These are phyloP conservation scores for Ryuthela nishihirai DNA, from an alignment of 2,888 invertebrate genomes.

Conservation along the genomic window DNA sequence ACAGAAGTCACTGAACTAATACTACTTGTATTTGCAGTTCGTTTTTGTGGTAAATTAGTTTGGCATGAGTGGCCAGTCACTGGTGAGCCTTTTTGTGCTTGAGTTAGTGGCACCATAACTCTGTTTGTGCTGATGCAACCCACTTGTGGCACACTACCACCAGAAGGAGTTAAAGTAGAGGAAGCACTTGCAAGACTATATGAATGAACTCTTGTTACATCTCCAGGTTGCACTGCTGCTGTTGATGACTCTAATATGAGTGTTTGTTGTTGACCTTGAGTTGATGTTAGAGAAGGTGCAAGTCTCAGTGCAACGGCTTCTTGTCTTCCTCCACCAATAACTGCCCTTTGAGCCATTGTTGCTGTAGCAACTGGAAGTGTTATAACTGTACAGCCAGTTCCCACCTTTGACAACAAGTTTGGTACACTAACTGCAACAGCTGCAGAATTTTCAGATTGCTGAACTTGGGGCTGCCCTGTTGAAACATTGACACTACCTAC, in stretches of 20 bases:
- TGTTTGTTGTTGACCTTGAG: conserved; percentile 2
- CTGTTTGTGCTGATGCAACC: conserved; percentile 7
- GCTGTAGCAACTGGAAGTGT: conserved; percentile 15
- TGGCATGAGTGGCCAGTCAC: background rate
- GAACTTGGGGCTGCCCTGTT: conserved; percentile 1
- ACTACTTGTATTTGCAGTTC: conserved; percentile 1
- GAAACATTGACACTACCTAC: conserved; percentile 12
- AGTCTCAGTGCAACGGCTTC: conserved; percentile 18
- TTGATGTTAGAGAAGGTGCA: conserved; percentile 6
- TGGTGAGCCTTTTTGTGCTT: conserved; percentile 5
- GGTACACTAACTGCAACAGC: conserved; percentile 10
- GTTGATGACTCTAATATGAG: conserved; percentile 15
- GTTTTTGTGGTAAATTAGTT: background rate
- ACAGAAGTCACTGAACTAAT: conserved; percentile 1
- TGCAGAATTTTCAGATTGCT: background rate
- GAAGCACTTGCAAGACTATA: conserved; percentile 32
- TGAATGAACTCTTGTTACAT: conserved; percentile 36
- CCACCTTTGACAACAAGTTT: conserved; percentile 19
- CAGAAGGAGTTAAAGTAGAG: conserved; percentile 4
- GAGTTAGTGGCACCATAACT: conserved; percentile 1
- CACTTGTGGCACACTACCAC: conserved; percentile 15
- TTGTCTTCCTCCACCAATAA: conserved; percentile 6
- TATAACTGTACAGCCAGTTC: conserved; percentile 17
- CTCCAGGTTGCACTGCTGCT: conserved; percentile 8
- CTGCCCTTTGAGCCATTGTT: conserved; percentile 8